These are phyloP conservation scores for Drosophila peninsularis DNA, from an alignment of 2,888 invertebrate species.

Conservation along the genomic window DNA sequence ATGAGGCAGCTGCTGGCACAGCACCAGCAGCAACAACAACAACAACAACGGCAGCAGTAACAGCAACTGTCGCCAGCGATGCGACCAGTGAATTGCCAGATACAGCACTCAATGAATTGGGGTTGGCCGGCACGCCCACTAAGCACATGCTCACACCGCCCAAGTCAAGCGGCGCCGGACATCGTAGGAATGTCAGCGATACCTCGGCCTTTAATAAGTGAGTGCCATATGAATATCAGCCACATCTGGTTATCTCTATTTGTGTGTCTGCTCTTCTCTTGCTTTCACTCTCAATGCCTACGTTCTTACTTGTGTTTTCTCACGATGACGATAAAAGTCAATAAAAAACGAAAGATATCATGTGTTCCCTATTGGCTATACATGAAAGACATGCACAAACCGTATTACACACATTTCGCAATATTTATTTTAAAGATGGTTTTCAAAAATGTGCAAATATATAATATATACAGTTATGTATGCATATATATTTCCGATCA, in stretches of 20 bases:
- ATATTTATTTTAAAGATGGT: slow-evolving; percentile 1
- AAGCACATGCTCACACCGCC: slow-evolving; percentile 82
- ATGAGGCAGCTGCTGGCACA: slow-evolving; percentile 84
- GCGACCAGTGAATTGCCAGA: slow-evolving; percentile 34
- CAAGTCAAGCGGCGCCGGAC: slow-evolving; percentile 85
- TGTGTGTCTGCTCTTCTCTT: slow-evolving; percentile 62
- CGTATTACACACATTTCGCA: neutral
- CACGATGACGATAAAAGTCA: slow-evolving; percentile 60
- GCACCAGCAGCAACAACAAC: slow-evolving; percentile 7
- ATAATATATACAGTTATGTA: neutral
- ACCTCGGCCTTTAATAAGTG: slow-evolving; percentile 93
- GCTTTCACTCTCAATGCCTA: slow-evolving; percentile 41
- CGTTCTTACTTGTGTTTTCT: slow-evolving; percentile 30
- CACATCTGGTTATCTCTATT: slow-evolving; percentile 44
- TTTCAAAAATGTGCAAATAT: slow-evolving; percentile 2
- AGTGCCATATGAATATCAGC: slow-evolving; percentile 66
- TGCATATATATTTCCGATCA: neutral
- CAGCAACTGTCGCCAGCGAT: slow-evolving; percentile 48
- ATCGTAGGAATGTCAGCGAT: slow-evolving; percentile 93
- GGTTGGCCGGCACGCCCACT: slow-evolving; percentile 70
- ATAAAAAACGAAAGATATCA: slow-evolving; percentile 7
- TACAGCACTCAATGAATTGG: slow-evolving; percentile 32
- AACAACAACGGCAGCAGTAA: slow-evolving; percentile 23
- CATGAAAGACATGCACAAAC: neutral
- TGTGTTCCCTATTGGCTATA: neutral